A percentile compares a stretch with the other conserved stretches of the same genome.
phyloP scores from a whole-genome alignment of 2,888 invertebrate species.

The Meiosimyza platycephala region DNA sequence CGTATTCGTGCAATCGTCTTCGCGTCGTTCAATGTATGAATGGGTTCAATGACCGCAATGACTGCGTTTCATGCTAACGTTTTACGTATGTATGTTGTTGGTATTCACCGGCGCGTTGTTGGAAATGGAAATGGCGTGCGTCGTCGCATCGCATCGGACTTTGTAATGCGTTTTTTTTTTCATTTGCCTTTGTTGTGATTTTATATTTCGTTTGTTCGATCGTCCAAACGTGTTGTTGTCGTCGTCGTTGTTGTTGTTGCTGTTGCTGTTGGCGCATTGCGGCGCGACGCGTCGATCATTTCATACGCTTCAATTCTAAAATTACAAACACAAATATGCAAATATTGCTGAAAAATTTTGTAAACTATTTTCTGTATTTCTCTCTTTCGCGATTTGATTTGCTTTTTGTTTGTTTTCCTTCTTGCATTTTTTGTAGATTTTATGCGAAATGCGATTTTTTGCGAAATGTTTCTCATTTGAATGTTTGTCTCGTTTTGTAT shows the following conservation, averaged over 20 bases:
- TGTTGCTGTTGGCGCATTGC: conserved; percentile 24
- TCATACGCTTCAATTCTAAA: conserved; percentile 30
- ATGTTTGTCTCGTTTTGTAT: conserved; percentile 12
- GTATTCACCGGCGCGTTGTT: conserved; percentile 2
- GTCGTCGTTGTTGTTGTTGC: conserved; percentile 3
- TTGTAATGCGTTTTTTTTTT: conserved; percentile 19
- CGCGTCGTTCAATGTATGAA: neutral
- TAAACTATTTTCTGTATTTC: neutral
- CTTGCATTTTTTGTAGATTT: neutral
- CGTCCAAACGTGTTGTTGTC: conserved; percentile 14
- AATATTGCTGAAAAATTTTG: conserved; percentile 24
- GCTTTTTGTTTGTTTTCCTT: conserved; percentile 9
- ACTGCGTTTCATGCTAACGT: conserved; percentile 26
- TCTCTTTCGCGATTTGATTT: neutral
- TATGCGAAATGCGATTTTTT: neutral
- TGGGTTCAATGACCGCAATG: conserved; percentile 26
- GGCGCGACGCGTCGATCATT: conserved; percentile 10
- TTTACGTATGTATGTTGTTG: conserved; percentile 21
- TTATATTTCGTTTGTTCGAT: conserved; percentile 33
- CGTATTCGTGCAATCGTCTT: neutral
- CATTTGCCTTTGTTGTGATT: conserved; percentile 18
- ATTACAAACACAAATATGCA: conserved; percentile 24
- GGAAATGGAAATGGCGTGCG: conserved; percentile 32
- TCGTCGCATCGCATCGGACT: conserved; percentile 30
- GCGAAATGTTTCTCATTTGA: neutral